These are phyloP conservation scores for Phrynosoma platyrhinos DNA, from an alignment of 2,113 vertebrate genomes.

Conservation along the genomic window DNA sequence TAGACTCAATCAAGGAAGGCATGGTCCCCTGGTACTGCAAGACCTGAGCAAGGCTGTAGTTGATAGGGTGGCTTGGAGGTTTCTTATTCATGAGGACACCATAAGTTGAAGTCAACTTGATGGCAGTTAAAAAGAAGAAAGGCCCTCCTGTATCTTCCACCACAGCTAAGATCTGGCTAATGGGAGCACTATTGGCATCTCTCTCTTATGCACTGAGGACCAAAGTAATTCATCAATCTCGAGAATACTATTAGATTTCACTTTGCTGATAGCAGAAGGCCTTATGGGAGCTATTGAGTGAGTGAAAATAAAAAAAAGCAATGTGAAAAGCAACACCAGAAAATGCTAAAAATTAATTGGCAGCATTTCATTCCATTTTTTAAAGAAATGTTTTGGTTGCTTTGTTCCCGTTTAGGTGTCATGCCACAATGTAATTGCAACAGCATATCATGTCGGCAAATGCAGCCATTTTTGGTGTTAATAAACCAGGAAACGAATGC, in stretches of 20 bases:
- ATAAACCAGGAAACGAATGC: neutral
- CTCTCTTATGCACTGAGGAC: neutral
- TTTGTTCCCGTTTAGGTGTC: neutral
- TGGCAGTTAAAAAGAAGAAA: neutral
- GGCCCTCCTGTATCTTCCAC: neutral
- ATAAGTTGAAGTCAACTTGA: too few species aligned
- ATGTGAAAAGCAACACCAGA: neutral
- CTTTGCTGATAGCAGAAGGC: neutral
- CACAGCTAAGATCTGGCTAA: neutral
- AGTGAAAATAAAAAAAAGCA: neutral
- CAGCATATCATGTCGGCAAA: neutral
- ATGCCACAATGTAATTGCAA: constrained; percentile 3
- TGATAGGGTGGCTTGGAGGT: too few species aligned
- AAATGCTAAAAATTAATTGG: neutral
- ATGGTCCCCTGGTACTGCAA: too few species aligned
- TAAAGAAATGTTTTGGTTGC: neutral
- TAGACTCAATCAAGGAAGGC: too few species aligned
- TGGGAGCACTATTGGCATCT: neutral
- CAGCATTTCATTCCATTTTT: constrained; percentile 1
- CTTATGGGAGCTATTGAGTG: neutral
- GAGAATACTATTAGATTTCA: neutral
- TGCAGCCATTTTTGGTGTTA: constrained; percentile 13
- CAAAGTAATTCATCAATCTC: fast-evolving
- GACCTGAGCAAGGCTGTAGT: too few species aligned
- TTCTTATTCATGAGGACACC: too few species aligned